Percentiles rank a stretch among this genome's conserved stretches.
phyloP scores from a whole-genome alignment of 2,888 invertebrate genomes.

The Odiellus spinosus region DNA sequence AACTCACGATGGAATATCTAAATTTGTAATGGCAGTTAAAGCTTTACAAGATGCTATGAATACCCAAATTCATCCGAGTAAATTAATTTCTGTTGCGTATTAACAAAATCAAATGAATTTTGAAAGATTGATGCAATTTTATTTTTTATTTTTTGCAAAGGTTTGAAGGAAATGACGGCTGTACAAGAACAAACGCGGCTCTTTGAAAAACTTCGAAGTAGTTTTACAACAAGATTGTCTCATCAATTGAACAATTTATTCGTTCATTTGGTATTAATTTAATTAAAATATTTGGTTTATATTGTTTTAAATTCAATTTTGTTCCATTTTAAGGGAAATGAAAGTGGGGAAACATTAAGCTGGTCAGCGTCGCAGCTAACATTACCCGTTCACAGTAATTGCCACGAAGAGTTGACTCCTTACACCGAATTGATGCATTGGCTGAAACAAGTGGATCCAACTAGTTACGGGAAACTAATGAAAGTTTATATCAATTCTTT shows the following conservation, averaged over 20 bases:
- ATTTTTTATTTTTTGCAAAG: conserved; percentile 18
- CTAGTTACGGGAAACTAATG: conserved; percentile 52
- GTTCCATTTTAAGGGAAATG: conserved; percentile 39
- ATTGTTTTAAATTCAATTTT: no score
- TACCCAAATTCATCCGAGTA: conserved; percentile 30
- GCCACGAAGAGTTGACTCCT: conserved; percentile 69
- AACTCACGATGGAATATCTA: conserved; percentile 33
- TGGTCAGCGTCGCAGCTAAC: conserved; percentile 36
- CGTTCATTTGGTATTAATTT: conserved; percentile 58
- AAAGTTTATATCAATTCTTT: conserved; percentile 66
- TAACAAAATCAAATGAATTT: neutral
- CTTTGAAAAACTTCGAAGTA: conserved; percentile 56
- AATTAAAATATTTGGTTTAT: no score
- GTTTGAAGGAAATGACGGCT: conserved; percentile 43
- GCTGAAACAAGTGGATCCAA: conserved; percentile 61
- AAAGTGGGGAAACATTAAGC: conserved; percentile 46
- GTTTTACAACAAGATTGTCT: conserved; percentile 65
- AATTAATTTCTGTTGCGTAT: conserved; percentile 12
- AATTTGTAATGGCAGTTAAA: conserved; percentile 48
- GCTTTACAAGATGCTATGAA: conserved; percentile 58
- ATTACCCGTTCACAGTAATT: conserved; percentile 56
- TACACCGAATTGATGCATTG: conserved; percentile 84
- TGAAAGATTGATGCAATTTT: neutral
- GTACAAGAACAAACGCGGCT: conserved; percentile 64
- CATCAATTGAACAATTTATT: conserved; percentile 87